Conservation (phyloP, 2,113 vertebrate species). For the Lampris megalopsis region DNA sequence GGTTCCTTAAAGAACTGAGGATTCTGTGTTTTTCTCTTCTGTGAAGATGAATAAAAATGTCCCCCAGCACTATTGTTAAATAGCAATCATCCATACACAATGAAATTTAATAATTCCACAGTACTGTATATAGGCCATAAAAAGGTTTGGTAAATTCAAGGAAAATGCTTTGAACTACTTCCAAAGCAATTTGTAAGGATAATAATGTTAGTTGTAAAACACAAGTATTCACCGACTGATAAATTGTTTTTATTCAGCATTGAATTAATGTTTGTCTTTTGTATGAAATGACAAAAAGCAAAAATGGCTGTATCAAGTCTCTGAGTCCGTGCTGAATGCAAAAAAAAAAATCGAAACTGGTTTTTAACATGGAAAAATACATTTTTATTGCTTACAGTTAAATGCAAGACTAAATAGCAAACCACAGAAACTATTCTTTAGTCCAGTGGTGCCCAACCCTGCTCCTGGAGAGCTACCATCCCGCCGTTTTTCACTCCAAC, state of each 20-base stretch:
- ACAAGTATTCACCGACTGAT: not conserved
- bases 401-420: not conserved
- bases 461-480: no score
- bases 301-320: not conserved
- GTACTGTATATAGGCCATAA: no score
- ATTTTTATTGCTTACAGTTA: not conserved
- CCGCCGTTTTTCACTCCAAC: no score
- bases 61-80: not conserved
- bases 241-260: not conserved
- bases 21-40: not conserved
- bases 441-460: no score
- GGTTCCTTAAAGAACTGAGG: not conserved
- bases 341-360: not conserved
- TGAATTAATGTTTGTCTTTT: not conserved
- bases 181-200: not conserved
- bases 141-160: constrained; percentile 4
- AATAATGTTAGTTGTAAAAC: not conserved
- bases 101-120: not conserved
- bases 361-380: not conserved
- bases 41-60: constrained; percentile 13
- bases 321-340: not conserved
- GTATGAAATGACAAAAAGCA: not conserved
- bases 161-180: no score
- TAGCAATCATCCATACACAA: not conserved
- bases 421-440: no score